Evolutionary conservation across 2,888 invertebrate genomes (phyloP), one percentile per base, ranked within the genome.

Genomic region (Hirtodrosophila duncani): DNA sequence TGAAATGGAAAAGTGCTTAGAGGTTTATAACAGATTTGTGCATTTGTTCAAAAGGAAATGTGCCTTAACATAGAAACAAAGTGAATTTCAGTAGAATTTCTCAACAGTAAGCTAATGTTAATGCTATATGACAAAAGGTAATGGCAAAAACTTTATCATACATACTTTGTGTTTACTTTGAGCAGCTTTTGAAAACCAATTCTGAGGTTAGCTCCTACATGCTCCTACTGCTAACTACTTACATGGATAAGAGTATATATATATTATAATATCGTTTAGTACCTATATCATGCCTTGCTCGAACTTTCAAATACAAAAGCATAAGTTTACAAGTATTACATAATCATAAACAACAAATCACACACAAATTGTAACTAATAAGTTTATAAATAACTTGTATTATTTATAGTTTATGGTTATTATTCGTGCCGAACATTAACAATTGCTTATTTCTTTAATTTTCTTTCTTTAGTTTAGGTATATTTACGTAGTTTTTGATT

Each of bases 151-250:
- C 11, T 17, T 26, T 38, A n/a, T 2, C 0, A 26, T 7, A 14
- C 21, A 23, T 13, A 16, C 18, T 42, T n/a, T 23, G n/a, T 18
- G 23, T 17, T 18, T 48, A 46, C 13, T 27, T 3, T 29, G 27
- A 68, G 38, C 38, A 41, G 52, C 45, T 46, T 58, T 36, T 77
- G 74, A 75, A 80, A 58, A 77, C 74, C 74, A 80, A 80, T 72
- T 62, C 78, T 80, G 81, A 75, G 74, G 81, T 66, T 68, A n/a
- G n/a, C n/a, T n/a, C n/a, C n/a, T n/a, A 77, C 77, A 62, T 63
- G 72, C 48, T 42, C 36, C 72, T 71, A 68, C 53, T 34, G 33
- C 60, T 80, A 67, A 33, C 55, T 80, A 77, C 43, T 46, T 58
- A 34, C 18, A 16, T 30, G 48, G 34, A 11, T 66, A 51, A 10